Evolutionary conservation across 1,140 invertebrate genomes (phyloP).

Genomic region (Caenorhabditis inopinata): DNA sequence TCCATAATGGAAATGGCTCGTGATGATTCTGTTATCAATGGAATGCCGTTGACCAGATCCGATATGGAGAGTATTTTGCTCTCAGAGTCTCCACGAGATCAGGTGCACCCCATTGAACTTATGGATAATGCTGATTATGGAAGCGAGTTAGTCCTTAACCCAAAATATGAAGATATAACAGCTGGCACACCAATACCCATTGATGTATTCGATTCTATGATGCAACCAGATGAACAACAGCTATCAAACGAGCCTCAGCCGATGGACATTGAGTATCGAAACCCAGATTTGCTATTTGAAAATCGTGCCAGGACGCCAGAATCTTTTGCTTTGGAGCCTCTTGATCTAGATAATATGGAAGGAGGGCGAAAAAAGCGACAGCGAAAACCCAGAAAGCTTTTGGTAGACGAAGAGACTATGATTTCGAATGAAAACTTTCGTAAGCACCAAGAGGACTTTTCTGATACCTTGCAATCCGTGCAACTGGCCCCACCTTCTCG

Average conservation of each 20-base stretch:
- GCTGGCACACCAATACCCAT: no score
- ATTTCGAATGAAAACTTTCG: slow-evolving; percentile 99
- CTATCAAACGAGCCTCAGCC: background rate
- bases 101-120: background rate
- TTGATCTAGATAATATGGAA: background rate
- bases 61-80: no score
- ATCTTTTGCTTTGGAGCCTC: slow-evolving; percentile 20
- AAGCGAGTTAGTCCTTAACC: no score
- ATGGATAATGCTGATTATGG: background rate
- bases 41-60: background rate
- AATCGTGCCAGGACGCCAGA: background rate
- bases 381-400: slow-evolving; percentile 80
- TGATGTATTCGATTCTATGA: no score
- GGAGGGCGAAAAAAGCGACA: background rate
- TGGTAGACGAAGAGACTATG: slow-evolving; percentile 97
- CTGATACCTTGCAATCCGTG: slow-evolving; percentile 89
- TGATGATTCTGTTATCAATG: background rate
- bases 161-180: no score
- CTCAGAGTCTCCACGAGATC: background rate
- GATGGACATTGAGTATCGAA: background rate
- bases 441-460: slow-evolving; percentile 82
- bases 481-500: slow-evolving; percentile 95
- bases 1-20: background rate
- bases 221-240: no score
- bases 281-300: no score